Evolutionary conservation across 1,140 invertebrate genomes (phyloP), one percentile per base, ranked within the genome.

Genomic region (Ephestia elutella): DNA sequence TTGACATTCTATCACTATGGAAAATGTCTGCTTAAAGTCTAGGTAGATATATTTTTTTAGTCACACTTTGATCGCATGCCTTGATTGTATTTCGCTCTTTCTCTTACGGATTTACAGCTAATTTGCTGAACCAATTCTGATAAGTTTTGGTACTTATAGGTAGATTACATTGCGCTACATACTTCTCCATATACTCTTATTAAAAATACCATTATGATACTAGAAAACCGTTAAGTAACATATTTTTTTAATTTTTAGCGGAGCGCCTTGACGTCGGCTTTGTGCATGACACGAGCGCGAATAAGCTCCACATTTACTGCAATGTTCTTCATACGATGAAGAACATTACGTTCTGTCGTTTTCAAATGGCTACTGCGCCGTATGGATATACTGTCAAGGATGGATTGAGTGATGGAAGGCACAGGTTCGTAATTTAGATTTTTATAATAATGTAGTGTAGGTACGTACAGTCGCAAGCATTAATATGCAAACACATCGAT

Each of bases 261-360:
- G 86, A 89, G 60, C 72, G 78, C 9, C 59, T 89, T 0, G 80
- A 86, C 35, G 74, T 76, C 0, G 87, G 87, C 15, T 87, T 78
- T 62, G 51, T 80, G 15, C 68, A 72, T 11, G 80, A 86, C 48
- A 56, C 63, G 2, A 59, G 44, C 13, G 13, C 57, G 0, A 70
- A 80, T 38, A 78, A 82, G 25, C 44, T 89, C 17, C 70, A 86
- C 58, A 38, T 89, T 7, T 87, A 80, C 32, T 89, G 88, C 55
- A 89, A 89, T 53, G 77, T 89, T 50, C 59, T 82, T 30, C 70
- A 89, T 56, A 80, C 80, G 5, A 53, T 48, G 8, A 86, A 83
- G 54, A 79, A 77, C 57, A 73, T 89, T 3, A 83, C 81, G 0
- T 89, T 89, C 59, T 89, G 88, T 49, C 80, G 88, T 5, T 89